A percentile compares a stretch with the other conserved stretches of the same genome.
Evolutionary conservation across 2,888 invertebrate species (phyloP).

Genomic region (Lasius fuliginosus): DNA sequence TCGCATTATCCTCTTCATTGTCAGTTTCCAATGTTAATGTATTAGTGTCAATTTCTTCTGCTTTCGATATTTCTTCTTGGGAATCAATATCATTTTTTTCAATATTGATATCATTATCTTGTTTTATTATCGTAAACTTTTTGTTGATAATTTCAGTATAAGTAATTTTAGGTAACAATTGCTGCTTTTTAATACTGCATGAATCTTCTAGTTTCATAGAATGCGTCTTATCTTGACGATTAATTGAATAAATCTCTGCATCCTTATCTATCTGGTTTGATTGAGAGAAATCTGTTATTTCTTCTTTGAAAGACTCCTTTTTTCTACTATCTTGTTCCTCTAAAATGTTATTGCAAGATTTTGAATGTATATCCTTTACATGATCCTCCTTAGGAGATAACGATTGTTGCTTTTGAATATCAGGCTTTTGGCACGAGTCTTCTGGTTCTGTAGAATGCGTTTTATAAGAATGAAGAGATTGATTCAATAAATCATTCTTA

Average conservation of each 20-base stretch:
- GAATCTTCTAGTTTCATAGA: neutral
- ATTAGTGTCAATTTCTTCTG: constrained; percentile 10
- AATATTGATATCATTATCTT: neutral
- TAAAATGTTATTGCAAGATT: neutral
- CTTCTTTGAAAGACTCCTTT: neutral
- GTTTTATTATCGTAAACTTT: constrained; percentile 70
- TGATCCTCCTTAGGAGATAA: neutral
- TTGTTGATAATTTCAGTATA: constrained; percentile 68
- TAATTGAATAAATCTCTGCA: neutral
- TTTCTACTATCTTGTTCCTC: neutral
- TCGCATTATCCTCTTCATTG: neutral
- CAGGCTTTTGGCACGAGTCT: neutral
- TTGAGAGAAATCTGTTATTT: neutral
- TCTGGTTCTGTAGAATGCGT: too few species aligned
- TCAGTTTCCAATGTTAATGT: neutral
- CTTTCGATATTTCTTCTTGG: neutral
- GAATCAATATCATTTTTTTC: neutral
- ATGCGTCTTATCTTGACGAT: neutral
- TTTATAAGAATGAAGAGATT: too few species aligned
- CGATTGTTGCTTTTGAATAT: neutral
- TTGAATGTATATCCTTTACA: neutral
- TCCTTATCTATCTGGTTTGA: neutral
- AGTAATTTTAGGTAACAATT: constrained; percentile 66
- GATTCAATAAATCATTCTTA: too few species aligned
- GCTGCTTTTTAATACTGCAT: neutral